These are phyloP conservation scores for Brachionus rotundiformis DNA, from an alignment of 1,140 invertebrate species.

Conservation along the genomic window DNA sequence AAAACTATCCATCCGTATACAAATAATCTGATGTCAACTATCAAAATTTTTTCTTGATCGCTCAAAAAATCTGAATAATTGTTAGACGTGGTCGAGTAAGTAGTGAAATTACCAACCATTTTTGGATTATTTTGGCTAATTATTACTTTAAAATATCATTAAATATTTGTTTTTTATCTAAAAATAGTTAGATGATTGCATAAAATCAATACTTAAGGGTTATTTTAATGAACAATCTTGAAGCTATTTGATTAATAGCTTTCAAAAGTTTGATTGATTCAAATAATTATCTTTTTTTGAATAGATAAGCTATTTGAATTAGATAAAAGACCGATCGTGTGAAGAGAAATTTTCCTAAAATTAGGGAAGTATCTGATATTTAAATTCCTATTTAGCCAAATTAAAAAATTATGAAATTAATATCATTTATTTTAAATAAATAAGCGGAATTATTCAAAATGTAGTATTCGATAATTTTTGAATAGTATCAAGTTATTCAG, in stretches of 20 bases:
- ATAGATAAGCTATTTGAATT: conserved; percentile 4
- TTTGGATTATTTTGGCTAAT: neutral
- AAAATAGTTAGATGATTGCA: conserved; percentile 7
- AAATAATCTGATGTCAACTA: conserved; percentile 26
- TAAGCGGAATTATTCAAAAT: neutral
- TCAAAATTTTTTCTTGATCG: conserved; percentile 8
- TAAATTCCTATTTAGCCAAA: neutral
- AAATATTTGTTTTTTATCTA: conserved; percentile 22
- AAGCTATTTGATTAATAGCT: conserved; percentile 19
- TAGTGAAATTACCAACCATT: neutral
- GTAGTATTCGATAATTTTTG: too few species aligned
- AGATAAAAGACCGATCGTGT: conserved; percentile 10
- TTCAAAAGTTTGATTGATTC: conserved; percentile 19
- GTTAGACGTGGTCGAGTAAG: neutral
- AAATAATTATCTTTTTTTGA: conserved; percentile 22
- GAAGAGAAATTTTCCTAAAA: neutral
- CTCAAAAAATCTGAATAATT: neutral
- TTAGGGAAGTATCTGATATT: neutral
- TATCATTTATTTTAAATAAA: neutral
- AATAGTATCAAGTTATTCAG: too few species aligned
- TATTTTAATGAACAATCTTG: conserved; percentile 16
- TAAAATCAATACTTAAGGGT: conserved; percentile 8
- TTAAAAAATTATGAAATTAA: too few species aligned
- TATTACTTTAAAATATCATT: conserved; percentile 5
- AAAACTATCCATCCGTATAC: conserved; percentile 40